Evolutionary conservation across 2,113 vertebrate species (phyloP).

Genomic region (Perca fluviatilis): DNA sequence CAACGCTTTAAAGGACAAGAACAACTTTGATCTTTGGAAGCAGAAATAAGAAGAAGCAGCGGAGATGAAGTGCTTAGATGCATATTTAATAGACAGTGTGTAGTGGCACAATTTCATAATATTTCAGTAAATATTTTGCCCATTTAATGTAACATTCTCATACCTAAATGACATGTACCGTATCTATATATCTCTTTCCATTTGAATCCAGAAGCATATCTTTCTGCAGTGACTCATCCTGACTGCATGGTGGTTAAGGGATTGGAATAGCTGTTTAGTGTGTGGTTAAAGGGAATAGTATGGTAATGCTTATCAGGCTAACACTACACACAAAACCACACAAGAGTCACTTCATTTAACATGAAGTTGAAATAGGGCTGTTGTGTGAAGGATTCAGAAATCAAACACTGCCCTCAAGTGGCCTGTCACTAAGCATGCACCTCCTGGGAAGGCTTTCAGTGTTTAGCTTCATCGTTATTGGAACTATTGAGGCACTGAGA

Average conservation of each 20-base stretch:
- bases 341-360: neutral
- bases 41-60: neutral
- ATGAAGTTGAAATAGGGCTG: neutral
- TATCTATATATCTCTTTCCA: neutral
- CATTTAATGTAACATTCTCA: neutral
- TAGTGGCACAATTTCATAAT: too few relatives aligned
- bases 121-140: neutral
- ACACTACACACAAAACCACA: neutral
- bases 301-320: neutral
- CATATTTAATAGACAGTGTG: neutral
- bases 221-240: neutral
- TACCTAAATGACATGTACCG: neutral
- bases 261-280: neutral
- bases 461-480: too few relatives aligned
- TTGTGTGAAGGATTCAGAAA: neutral
- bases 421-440: slow-evolving; percentile 8
- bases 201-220: neutral
- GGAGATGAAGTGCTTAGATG: neutral
- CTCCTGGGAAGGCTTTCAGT: neutral
- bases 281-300: neutral
- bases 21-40: too few relatives aligned
- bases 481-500: neutral
- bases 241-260: neutral
- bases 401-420: slow-evolving; percentile 70
- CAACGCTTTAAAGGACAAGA: neutral